Evolutionary conservation across 2,797 vertebrate species (phyloP).

Genomic region (Fistularia tabacaria): DNA sequence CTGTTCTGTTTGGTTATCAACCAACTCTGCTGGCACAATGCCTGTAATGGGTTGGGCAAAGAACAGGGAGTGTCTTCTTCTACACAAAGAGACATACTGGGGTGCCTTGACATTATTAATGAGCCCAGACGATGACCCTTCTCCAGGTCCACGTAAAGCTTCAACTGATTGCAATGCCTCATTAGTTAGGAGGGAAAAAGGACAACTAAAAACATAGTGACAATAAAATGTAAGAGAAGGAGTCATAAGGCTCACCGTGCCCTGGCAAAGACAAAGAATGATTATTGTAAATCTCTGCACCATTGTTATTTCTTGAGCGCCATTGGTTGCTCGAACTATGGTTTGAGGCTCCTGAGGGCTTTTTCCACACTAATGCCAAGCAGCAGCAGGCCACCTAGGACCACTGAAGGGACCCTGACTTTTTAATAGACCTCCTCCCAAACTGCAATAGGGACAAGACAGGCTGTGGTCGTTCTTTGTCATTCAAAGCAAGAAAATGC

Average conservation of each 20-base stretch:
- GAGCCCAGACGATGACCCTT: slow-evolving; percentile 53
- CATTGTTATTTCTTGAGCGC: slow-evolving; percentile 39
- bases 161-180: slow-evolving; percentile 48
- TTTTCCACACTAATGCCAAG: slow-evolving; percentile 32
- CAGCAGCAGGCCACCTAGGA: slow-evolving; percentile 57
- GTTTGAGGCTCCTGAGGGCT: slow-evolving; percentile 32
- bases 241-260: slow-evolving; percentile 26
- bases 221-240: slow-evolving; percentile 60
- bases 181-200: slow-evolving; percentile 59
- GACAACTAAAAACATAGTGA: slow-evolving; percentile 53
- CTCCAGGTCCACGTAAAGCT: slow-evolving; percentile 56
- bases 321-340: slow-evolving; percentile 59
- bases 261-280: slow-evolving; percentile 54
- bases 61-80: slow-evolving; percentile 35
- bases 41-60: slow-evolving; percentile 24
- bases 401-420: slow-evolving; percentile 44
- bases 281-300: slow-evolving; percentile 49
- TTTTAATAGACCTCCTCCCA: slow-evolving; percentile 42
- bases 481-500: slow-evolving; percentile 60
- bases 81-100: slow-evolving; percentile 38
- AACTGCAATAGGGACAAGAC: slow-evolving; percentile 52
- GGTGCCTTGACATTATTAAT: slow-evolving; percentile 69
- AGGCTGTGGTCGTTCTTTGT: slow-evolving; percentile 60
- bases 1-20: slow-evolving; percentile 37
- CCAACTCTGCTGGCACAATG: slow-evolving; percentile 30